Conservation (phyloP, 2,888 invertebrate species). For the Octodonta nipae region DNA sequence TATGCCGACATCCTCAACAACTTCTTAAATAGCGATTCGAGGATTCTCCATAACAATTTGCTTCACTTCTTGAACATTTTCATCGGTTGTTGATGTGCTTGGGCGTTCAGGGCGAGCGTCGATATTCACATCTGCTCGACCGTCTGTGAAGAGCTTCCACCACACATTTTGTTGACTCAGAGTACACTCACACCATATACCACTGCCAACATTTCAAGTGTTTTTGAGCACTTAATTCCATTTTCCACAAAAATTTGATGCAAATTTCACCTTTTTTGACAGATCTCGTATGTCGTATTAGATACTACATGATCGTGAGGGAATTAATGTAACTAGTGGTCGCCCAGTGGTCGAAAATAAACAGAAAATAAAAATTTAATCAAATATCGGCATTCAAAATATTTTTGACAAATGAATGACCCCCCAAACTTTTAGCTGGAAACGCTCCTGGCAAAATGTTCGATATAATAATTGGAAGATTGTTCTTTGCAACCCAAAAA, state of each 20-base stretch:
- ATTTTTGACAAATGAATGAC: too few relatives aligned
- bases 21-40: slow-evolving; percentile 5
- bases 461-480: too few relatives aligned
- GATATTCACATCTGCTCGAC: background rate
- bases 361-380: too few relatives aligned
- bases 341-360: too few relatives aligned
- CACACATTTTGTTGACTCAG: slow-evolving; percentile 2
- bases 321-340: too few relatives aligned
- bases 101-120: slow-evolving; percentile 1
- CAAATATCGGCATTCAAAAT: too few relatives aligned
- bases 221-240: slow-evolving; percentile 1
- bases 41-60: background rate
- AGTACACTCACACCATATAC: background rate
- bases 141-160: background rate
- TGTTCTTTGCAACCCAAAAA: too few relatives aligned
- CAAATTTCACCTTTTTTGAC: slow-evolving; percentile 1
- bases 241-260: slow-evolving; percentile 2
- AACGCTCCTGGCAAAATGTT: too few relatives aligned
- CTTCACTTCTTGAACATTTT: slow-evolving; percentile 4
- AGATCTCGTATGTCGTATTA: background rate
- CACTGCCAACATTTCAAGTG: slow-evolving; percentile 1
- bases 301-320: too few relatives aligned
- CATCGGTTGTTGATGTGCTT: slow-evolving; percentile 4
- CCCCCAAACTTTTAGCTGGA: too few relatives aligned
- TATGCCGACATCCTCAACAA: slow-evolving; percentile 8